Evolutionary conservation across 2,888 invertebrate genomes (phyloP), one percentile per base, ranked within the genome.

Genomic region (Nomada flava): DNA sequence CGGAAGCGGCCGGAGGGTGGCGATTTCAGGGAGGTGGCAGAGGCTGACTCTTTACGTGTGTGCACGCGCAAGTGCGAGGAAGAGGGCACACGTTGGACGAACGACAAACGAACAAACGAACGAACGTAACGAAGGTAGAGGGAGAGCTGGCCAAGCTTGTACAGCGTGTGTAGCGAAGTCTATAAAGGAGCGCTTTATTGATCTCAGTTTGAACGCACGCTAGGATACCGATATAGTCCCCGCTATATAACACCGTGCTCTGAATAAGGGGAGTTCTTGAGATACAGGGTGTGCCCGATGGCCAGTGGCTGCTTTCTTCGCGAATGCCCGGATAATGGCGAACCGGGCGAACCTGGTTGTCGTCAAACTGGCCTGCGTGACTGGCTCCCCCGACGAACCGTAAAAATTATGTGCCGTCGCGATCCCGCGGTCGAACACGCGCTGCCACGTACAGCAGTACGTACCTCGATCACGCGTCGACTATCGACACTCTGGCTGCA

Each of bases 171-270:
- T 91, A 91, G 92, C 78, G 89, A 92, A 92, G 92, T 92, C 92
- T 92, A 93, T 92, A 92, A 93, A 93, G 92, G 93, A 92, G 91
- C 91, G 92, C 92, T 93, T 93, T 93, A 93, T 93, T 93, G 93
- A 93, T 93, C 93, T 93, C 90, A 90, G 92, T 93, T 93, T 92
- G 91, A 92, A 92, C 91, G 92, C 90, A 90, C 91, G 89, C 92
- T 91, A 92, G 91, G 91, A 92, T 92, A 91, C 91, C 91, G 89
- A 92, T 92, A 91, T 91, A 90, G 89, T 85, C 67, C 62, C 60
- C 67, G 74, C 68, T 76, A 79, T 84, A 86, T 79, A 88, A 88
- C 86, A 79, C 76, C 68, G 75, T 74, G 71, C 79, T 80, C 75
- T 75, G 82, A 88, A 86, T 81, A 84, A 88, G 80, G 80, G 82